Evolutionary conservation across 2,113 vertebrate genomes (phyloP).

Genomic region (Chaetodon auriga): DNA sequence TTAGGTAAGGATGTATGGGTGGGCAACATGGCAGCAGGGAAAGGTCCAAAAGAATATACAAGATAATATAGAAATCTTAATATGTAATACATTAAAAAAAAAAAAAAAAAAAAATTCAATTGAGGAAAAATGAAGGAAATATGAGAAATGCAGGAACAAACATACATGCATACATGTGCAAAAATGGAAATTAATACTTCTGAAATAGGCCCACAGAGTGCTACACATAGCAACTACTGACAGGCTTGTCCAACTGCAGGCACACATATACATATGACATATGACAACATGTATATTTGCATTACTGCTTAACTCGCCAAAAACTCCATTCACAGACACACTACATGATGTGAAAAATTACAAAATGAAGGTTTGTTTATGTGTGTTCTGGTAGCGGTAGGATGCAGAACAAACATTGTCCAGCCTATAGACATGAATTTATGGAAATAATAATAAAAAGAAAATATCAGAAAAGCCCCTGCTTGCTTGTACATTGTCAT

Average conservation of each 20-base stretch:
- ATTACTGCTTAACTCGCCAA: neutral
- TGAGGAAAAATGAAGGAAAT: neutral
- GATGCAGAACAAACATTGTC: neutral
- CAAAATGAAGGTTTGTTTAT: neutral
- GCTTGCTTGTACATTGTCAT: neutral
- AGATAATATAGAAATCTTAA: neutral
- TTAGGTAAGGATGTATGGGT: neutral
- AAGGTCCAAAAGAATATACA: neutral
- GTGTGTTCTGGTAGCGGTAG: neutral
- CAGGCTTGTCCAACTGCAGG: neutral
- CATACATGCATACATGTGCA: too few species aligned
- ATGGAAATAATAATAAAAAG: neutral
- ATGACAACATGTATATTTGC: neutral
- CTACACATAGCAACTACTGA: neutral
- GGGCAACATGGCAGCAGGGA: neutral
- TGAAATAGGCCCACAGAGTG: neutral
- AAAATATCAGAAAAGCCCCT: neutral
- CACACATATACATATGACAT: neutral
- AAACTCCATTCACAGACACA: neutral
- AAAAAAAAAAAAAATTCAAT: too few species aligned
- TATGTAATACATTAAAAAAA: neutral
- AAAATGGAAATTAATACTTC: neutral
- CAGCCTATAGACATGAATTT: neutral
- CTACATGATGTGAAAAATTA: neutral
- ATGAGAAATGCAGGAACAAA: neutral